Conservation (phyloP, 2,113 vertebrate species). For the Chlamydotis undulata region DNA sequence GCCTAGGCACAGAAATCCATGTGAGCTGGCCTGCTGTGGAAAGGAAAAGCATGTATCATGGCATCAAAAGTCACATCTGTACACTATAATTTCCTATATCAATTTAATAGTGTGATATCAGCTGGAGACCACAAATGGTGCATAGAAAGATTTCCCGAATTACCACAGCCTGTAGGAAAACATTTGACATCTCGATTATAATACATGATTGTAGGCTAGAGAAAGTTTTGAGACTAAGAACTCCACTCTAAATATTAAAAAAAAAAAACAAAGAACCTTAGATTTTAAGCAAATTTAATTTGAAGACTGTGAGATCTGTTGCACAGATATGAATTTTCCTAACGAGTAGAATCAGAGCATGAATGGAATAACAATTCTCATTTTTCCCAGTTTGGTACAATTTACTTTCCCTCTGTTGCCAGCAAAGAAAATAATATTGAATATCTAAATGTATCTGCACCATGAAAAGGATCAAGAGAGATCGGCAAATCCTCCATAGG, state of each 20-base stretch:
- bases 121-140: neutral
- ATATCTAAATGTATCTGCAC: neutral
- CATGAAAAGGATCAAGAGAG: neutral
- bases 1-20: neutral
- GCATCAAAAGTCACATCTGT: neutral
- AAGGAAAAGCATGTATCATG: neutral
- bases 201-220: neutral
- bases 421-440: neutral
- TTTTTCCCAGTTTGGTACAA: neutral
- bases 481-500: neutral
- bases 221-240: neutral
- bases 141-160: neutral
- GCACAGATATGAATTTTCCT: neutral
- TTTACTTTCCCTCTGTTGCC: neutral
- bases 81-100: neutral
- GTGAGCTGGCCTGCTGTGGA: neutral
- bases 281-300: neutral
- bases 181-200: neutral
- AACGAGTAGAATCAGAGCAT: neutral
- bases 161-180: neutral
- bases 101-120: neutral
- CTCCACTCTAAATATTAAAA: neutral
- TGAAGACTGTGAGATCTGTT: neutral
- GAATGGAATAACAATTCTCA: neutral
- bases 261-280: neutral